Base-by-base conservation (phyloP, 2,113 vertebrate genomes). In the Prinia subflava region DNA sequence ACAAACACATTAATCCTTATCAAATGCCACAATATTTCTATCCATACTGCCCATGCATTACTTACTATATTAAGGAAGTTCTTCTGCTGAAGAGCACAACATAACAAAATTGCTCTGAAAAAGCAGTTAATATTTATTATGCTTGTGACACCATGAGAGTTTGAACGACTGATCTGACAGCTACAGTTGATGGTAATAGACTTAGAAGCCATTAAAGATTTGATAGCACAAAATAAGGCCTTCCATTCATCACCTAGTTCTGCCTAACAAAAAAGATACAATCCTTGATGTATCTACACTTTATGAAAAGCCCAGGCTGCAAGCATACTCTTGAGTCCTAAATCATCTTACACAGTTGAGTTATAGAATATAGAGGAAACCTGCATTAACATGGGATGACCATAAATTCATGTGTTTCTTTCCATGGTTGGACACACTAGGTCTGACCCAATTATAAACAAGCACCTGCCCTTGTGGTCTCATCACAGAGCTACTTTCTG, bases 111-210 rank as follows among this genome's bases (percentile, higher is more conserved):
- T 74, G 47, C 42, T 88, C 50, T 74, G 85, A 92, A 80, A 95
- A 94, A 55, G 19, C 50, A 33, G 37, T 96, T 96, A 88, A 69
- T 95, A 93, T 94, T 95, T 97, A 93, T 96, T 93, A 93, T 42
- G 15, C 76, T 86, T 74, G 63, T 83, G 63, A 83, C 79, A 90
- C 59, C 11, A 11, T n/a, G 39, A 88, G 41, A 55, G 55, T 97
- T 70, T 85, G 78, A 96, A 85, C 0, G 23, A 92, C 67, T 79
- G 79, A 88, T 90, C 73, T 95, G 90, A 89, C 80, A 93, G 76
- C 68, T 77, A 28, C 47, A 89, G 92, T 67, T 93, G 71, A 93
- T 88, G 75, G 67, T 86, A 94, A 90, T 65, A 88, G 90, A 96
- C 71, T 93, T 88, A 73, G 85, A 94, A 95, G 12, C 33, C 83